Evolutionary conservation across 2,113 vertebrate genomes (phyloP), one percentile per base, ranked within the genome.

Genomic region (Vireo altiloquus): DNA sequence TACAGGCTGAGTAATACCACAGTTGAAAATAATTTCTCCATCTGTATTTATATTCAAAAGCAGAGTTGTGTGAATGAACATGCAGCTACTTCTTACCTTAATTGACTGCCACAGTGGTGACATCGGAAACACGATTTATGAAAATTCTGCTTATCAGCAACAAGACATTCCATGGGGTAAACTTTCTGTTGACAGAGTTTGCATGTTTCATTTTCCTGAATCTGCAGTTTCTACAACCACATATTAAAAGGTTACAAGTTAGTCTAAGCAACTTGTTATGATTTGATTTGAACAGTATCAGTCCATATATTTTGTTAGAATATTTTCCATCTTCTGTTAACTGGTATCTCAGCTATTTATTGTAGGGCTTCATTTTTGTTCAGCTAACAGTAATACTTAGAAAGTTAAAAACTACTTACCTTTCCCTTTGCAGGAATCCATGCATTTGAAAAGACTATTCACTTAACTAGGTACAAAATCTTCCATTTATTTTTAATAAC

Each of bases 81-180:
- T 82, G 53, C 81, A 79, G 42, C 53, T 90, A 50, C 7, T 56
- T 76, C 96, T 98, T 98, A 99, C 99, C 99, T 99, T 98, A 99
- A 98, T 86, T 98, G 99, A 95, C 98, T 99, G 93, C 97, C 97
- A 94, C 99, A 99, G 70, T 99, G 98, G 92, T 99, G 98, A 94
- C 99, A 99, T 96, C 98, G 98, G 97, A 99, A 99, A 96, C 99
- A 99, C n/a, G 98, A 98, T 96, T 99, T 99, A 99, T 99, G 99
- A 98, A 99, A 99, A 96, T 98, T 98, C 96, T 99, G 99, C 98
- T 98, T 99, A 98, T 99, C 99, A 10, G 98, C 99, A 94, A 98
- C 97, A 30, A 99, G 97, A 81, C 98, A 97, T 96, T 99, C 99
- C 99, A 99, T 99, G 95, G 99, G 99, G 97, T 99, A 99, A 94